Evolutionary conservation across 35 echinoderm and acorn worm species (phyloP).

Genomic region (Chiridota heheva): DNA sequence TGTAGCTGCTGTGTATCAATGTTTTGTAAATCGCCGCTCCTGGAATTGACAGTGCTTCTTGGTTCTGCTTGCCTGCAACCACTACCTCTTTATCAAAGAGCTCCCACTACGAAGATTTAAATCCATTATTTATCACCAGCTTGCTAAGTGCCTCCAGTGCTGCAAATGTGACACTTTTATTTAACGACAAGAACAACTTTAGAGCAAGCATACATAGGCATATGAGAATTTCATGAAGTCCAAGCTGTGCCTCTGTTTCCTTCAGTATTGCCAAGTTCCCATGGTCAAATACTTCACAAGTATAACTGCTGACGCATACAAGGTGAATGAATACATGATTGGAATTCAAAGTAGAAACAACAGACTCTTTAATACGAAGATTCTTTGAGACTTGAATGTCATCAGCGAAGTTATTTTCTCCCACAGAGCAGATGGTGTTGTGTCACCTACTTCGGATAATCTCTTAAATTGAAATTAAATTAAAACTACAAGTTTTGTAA

Average conservation of each 20-base stretch:
- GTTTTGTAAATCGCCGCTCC: slow-evolving; percentile 9
- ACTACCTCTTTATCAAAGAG: slow-evolving; percentile 29
- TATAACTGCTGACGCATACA: no score
- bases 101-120: slow-evolving; percentile 25
- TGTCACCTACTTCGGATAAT: slow-evolving; percentile 14
- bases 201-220: no score
- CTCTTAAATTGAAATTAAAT: slow-evolving; percentile 1
- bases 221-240: no score
- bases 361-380: slow-evolving; percentile 31
- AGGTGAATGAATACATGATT: slow-evolving; percentile 9
- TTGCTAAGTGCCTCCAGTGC: no score
- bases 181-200: no score
- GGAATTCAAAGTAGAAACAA: slow-evolving; percentile 24
- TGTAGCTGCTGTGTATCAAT: slow-evolving; percentile 15
- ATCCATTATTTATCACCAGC: no score
- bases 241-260: no score
- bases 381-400: slow-evolving; percentile 28
- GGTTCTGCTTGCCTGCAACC: slow-evolving; percentile 10
- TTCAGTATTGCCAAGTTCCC: no score
- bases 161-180: no score
- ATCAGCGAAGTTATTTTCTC: slow-evolving; percentile 32
- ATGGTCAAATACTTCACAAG: no score
- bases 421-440: slow-evolving; percentile 3
- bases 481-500: slow-evolving; percentile 11
- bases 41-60: slow-evolving; percentile 36